Percentiles rank a stretch among this genome's conserved stretches.
phyloP scores from a whole-genome alignment of 2,888 invertebrate species.

The Drosophila histrio region DNA sequence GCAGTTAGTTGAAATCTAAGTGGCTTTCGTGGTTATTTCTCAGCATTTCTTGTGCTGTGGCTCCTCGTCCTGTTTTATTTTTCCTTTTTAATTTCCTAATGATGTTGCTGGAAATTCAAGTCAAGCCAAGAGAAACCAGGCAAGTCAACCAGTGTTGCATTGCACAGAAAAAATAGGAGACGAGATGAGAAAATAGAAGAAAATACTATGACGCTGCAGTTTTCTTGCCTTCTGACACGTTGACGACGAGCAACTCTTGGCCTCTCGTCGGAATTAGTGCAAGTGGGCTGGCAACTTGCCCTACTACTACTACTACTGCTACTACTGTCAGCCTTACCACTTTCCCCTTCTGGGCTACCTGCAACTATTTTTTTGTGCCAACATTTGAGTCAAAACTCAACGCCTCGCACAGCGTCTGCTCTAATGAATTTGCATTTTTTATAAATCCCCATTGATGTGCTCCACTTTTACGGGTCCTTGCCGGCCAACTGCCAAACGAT shows the following conservation, averaged over 20 bases:
- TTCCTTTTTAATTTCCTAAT: slow-evolving; percentile 69
- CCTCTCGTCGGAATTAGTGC: slow-evolving; percentile 39
- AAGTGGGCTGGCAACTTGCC: slow-evolving; percentile 7
- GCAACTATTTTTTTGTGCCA: neutral
- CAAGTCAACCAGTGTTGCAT: neutral
- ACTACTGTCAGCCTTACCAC: slow-evolving; percentile 2
- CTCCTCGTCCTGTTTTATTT: neutral
- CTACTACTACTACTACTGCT: too few species aligned
- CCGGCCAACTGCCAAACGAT: slow-evolving; percentile 51
- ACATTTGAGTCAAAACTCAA: slow-evolving; percentile 51
- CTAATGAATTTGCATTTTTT: slow-evolving; percentile 79
- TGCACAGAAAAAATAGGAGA: neutral
- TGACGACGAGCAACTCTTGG: slow-evolving; percentile 24
- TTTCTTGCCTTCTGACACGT: slow-evolving; percentile 51
- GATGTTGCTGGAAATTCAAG: slow-evolving; percentile 52
- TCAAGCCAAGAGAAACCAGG: slow-evolving; percentile 19
- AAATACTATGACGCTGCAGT: slow-evolving; percentile 63
- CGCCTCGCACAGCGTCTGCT: slow-evolving; percentile 53
- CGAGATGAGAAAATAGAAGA: neutral
- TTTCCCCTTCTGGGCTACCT: neutral
- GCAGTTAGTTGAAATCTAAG: neutral
- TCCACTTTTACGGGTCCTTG: slow-evolving; percentile 55
- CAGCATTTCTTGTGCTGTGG: neutral
- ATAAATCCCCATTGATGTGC: slow-evolving; percentile 78
- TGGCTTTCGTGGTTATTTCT: neutral